Evolutionary conservation across 2,113 vertebrate genomes (phyloP), one percentile per base, ranked within the genome.

Genomic region (Gambusia affinis): DNA sequence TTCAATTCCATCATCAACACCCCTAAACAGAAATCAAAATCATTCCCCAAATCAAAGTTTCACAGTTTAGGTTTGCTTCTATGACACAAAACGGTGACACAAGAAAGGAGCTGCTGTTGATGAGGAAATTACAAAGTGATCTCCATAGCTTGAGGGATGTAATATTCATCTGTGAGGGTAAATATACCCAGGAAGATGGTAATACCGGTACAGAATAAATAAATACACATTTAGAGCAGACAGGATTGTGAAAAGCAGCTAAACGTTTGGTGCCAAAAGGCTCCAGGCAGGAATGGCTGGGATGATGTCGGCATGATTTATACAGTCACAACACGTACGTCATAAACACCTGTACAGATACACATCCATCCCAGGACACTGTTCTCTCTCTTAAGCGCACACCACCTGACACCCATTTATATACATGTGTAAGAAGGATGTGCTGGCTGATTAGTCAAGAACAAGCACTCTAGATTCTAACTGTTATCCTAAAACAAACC

Each of bases 41-140:
- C 69, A 12, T 27, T 31, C 27, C n/a, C 47, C 35, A 72, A 1
- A 24, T 67, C 2, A 51, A 60, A 15, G 29, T 28, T 30, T 47
- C 12, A 42, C 62, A 1, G 3, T 60, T 57, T 35, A 27, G n/a
- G 22, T n/a, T 35, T 68, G n/a, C 3, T 39, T n/a, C 28, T 2
- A 62, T 5, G 65, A 44, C 27, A 47, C 39, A 29, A 67, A 51
- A 74, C 64, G 24, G 7, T 12, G 33, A 42, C 28, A 68, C 68
- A 72, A 60, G 22, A 22, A 60, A 75, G n/a, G 22, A 17, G 60
- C 68, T 72, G 69, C 19, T 24, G 88, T 88, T 88, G 90, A 88
- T 88, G 90, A 91, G 90, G 82, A 90, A 89, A 91, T 81, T 72
- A 64, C 70, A 70, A 79, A 88, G 85, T 86, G 84, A 87, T 91